These are phyloP conservation scores for Thera britannica DNA, from an alignment of 2,888 invertebrate genomes.

Conservation along the genomic window DNA sequence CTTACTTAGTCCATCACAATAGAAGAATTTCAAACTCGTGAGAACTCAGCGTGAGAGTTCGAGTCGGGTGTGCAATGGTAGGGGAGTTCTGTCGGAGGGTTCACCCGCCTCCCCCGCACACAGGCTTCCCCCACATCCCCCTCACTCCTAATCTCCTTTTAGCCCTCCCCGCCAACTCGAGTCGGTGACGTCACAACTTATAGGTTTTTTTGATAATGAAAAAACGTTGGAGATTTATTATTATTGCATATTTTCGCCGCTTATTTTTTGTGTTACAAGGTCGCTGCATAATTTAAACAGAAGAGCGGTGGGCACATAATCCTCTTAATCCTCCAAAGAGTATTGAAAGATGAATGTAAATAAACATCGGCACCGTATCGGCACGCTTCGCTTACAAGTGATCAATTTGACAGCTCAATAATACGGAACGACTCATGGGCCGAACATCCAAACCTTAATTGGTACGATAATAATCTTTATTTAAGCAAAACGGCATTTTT, in stretches of 20 bases:
- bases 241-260: slow-evolving; percentile 57
- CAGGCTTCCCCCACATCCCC: slow-evolving; percentile 55
- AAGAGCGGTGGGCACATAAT: slow-evolving; percentile 18
- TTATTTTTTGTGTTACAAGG: slow-evolving; percentile 50
- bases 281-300: slow-evolving; percentile 50
- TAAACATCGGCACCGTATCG: slow-evolving; percentile 26
- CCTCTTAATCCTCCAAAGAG: slow-evolving; percentile 5
- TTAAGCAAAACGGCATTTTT: slow-evolving; percentile 60
- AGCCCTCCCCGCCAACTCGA: slow-evolving; percentile 65
- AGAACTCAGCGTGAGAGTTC: slow-evolving; percentile 39
- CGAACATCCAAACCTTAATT: slow-evolving; percentile 51
- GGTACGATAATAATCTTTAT: slow-evolving; percentile 56
- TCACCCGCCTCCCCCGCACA: slow-evolving; percentile 55
- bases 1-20: slow-evolving; percentile 26
- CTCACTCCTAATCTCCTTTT: slow-evolving; percentile 73
- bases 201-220: slow-evolving; percentile 75
- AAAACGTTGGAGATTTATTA: slow-evolving; percentile 62
- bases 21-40: slow-evolving; percentile 18
- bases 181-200: slow-evolving; percentile 79
- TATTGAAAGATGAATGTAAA: slow-evolving; percentile 21
- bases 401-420: slow-evolving; percentile 30
- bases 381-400: slow-evolving; percentile 24
- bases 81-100: slow-evolving; percentile 53
- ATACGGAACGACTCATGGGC: slow-evolving; percentile 32
- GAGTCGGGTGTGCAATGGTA: slow-evolving; percentile 56